Conservation (phyloP, 2,888 invertebrate species). For the Drosophila flavopinicola region DNA sequence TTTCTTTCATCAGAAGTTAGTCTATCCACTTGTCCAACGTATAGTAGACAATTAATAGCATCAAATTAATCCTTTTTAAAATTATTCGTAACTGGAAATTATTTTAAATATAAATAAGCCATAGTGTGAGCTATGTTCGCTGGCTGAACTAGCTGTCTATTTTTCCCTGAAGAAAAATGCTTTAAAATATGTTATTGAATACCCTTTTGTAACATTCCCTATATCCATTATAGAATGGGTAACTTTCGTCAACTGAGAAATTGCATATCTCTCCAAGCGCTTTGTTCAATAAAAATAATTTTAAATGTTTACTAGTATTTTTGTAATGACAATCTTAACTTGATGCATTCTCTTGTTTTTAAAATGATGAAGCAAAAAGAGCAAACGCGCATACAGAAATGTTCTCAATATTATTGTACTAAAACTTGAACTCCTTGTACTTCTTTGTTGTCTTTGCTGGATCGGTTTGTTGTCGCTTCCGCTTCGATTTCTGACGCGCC, state of each 20-base stretch:
- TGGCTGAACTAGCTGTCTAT: constrained; percentile 8
- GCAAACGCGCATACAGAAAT: constrained; percentile 12
- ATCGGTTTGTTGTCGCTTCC: constrained; percentile 95
- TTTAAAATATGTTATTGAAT: too few relatives aligned
- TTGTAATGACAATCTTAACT: constrained; percentile 42
- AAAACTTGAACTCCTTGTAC: constrained; percentile 99
- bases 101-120: constrained; percentile 4
- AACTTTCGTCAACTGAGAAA: too few relatives aligned
- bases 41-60: not conserved
- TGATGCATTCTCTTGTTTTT: constrained; percentile 9
- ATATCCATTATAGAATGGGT: too few relatives aligned
- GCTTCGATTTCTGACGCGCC: constrained; percentile 97
- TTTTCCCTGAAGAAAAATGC: too few relatives aligned
- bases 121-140: constrained; percentile 7
- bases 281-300: constrained; percentile 18
- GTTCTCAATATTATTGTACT: constrained; percentile 57
- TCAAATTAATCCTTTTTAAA: not conserved
- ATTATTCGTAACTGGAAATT: constrained; percentile 5
- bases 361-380: constrained; percentile 9
- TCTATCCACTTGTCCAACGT: not conserved
- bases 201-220: too few relatives aligned
- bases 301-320: constrained; percentile 27
- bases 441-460: constrained; percentile 96
- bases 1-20: not conserved
- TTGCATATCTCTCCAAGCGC: not conserved